These are phyloP conservation scores for Notoglanidium macrostoma DNA, from an alignment of 2,797 vertebrate genomes.

Conservation along the genomic window DNA sequence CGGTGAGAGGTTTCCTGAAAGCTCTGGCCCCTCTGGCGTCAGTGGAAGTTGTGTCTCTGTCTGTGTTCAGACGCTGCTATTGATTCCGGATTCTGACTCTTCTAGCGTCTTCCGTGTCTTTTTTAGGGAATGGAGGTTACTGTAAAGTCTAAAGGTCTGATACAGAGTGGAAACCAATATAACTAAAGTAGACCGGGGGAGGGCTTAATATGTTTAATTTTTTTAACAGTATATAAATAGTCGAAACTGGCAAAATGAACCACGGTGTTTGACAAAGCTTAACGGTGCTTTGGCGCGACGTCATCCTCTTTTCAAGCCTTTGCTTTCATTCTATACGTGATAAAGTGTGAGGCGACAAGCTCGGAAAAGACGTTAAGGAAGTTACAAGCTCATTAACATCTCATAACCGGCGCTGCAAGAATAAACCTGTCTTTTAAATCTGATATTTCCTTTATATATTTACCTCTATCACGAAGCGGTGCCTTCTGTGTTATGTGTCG, in stretches of 20 bases:
- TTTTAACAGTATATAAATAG: background rate
- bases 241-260: background rate
- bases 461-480: background rate
- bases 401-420: background rate
- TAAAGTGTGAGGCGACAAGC: background rate
- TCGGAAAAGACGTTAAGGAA: background rate
- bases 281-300: background rate
- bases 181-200: slow-evolving; percentile 7
- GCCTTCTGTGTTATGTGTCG: background rate
- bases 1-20: slow-evolving; percentile 19
- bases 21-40: slow-evolving; percentile 18
- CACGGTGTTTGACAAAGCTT: background rate
- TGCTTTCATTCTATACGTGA: background rate
- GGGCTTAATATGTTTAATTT: background rate
- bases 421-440: background rate
- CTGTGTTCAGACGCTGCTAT: slow-evolving; percentile 43
- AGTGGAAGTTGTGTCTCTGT: slow-evolving; percentile 9
- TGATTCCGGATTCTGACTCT: slow-evolving; percentile 42
- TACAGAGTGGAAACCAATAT: slow-evolving; percentile 6
- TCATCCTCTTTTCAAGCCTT: background rate
- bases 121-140: slow-evolving; percentile 22
- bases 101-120: slow-evolving; percentile 36
- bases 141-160: slow-evolving; percentile 34
- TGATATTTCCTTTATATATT: background rate
- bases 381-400: background rate